Evolutionary conservation across 2,113 vertebrate genomes (phyloP), one percentile per base, ranked within the genome.

Genomic region (Scophthalmus maximus): DNA sequence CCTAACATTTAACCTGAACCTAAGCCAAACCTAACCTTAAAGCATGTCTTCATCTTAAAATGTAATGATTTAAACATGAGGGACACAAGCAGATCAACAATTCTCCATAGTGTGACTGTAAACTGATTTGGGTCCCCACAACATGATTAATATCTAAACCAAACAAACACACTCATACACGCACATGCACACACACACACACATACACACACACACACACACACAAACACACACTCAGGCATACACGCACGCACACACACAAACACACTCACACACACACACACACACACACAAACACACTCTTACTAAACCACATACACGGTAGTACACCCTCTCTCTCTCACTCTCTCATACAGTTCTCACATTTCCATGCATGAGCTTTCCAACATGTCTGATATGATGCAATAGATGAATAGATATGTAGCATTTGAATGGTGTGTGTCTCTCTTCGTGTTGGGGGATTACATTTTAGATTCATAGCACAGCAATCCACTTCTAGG

Each of bases 381-480:
- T 81, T 79, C 72, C 61, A 78, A 70, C 80, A 64, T 65, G 72
- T 86, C 71, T 87, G 83, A 78, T 73, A 76, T 62, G 59, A 59
- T 72, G 71, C 78, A 85, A 82, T 56, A 51, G 82, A 59, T 59
- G 6, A 80, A 84, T 42, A 58, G 57, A 59, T 40, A 88, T 83
- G 79, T 81, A 75, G 68, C 66, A 60, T 83, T 69, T 86, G 87
- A 87, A 82, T 81, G 89, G 83, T 90, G 81, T 84, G 71, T 86
- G 88, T 79, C 87, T 81, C 76, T 60, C 74, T 53, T 79, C 68
- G 32, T 84, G 86, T 80, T 11, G 44, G 73, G 52, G 72, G 81
- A 92, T 88, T 88, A 85, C 90, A 89, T 90, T 89, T 87, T 90
- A 87, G 81, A 91, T 90, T 89, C 89, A 88, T 89, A 81, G 80